Conservation (phyloP, 2,113 vertebrate species). For the Ibidorhyncha struthersii region DNA sequence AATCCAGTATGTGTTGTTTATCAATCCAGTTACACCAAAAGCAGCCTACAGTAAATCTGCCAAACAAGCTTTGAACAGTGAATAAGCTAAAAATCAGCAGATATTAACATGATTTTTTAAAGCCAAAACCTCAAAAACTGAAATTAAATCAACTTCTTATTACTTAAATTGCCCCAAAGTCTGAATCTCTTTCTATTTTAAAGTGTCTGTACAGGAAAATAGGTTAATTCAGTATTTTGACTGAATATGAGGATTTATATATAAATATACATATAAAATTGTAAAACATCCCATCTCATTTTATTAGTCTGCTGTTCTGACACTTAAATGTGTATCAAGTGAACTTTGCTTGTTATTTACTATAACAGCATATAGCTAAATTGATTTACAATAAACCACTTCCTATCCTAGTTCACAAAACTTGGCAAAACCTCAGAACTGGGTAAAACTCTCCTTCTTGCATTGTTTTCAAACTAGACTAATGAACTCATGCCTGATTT, state of each 20-base stretch:
- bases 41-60: background rate
- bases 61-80: background rate
- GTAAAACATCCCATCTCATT: background rate
- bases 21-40: slow-evolving; percentile 15
- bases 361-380: background rate
- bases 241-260: background rate
- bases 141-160: background rate
- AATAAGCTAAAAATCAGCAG: background rate
- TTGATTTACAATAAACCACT: slow-evolving; percentile 4
- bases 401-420: background rate
- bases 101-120: background rate
- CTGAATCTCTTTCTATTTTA: background rate
- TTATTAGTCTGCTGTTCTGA: background rate
- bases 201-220: background rate
- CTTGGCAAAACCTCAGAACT: background rate
- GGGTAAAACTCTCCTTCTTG: background rate
- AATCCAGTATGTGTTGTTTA: background rate
- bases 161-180: background rate
- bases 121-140: background rate
- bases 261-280: background rate
- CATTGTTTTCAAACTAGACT: background rate
- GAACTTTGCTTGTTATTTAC: background rate
- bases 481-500: background rate
- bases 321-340: background rate
- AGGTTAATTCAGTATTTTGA: background rate